Evolutionary conservation across 1,140 invertebrate species (phyloP), one percentile per base, ranked within the genome.

Genomic region (Bicyclus anynana): DNA sequence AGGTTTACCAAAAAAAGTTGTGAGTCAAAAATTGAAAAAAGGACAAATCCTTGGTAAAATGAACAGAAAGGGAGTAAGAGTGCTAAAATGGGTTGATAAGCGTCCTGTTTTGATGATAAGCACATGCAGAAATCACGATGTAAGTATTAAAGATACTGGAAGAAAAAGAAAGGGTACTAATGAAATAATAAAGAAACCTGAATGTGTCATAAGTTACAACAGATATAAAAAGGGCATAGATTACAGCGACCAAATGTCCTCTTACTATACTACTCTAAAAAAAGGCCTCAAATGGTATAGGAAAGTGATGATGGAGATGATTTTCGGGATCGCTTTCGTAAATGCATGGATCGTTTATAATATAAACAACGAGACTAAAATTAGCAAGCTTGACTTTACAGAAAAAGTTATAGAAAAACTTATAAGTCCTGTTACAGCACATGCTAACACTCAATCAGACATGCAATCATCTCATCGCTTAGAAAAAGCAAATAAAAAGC

Each of bases 1-100:
- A 65, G 53, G 56, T 60, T 20, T 65, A 50, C 63, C 63, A 54
- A 65, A 65, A 53, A 17, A 49, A 53, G 50, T 65, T 59, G 17
- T 17, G 52, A 50, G 16, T 53, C 14, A 21, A 13, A 65, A 65
- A 57, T 44, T 59, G 27, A 13, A 60, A 20, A 65, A 60, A 29
- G 57, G 57, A 50, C 10, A 57, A 46, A 46, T 12, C 3, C 12
- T 46, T 20, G 42, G 18, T 20, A 46, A 21, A 23, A 23, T 21
- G 42, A 46, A 46, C 12, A 23, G 16, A 20, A 23, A 46, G 7
- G 42, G 42, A 18, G 42, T 46, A 20, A 46, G 12, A 21, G 42
- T 46, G 20, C 17, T 46, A 3, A 46, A 46, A 46, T 46, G 42
- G 42, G 16, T 21, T 9, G 42, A 46, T 46, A 46, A 46, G 20